Evolutionary conservation across 1,140 invertebrate species (phyloP), one percentile per base, ranked within the genome.

Genomic region (Pararge aegeria): DNA sequence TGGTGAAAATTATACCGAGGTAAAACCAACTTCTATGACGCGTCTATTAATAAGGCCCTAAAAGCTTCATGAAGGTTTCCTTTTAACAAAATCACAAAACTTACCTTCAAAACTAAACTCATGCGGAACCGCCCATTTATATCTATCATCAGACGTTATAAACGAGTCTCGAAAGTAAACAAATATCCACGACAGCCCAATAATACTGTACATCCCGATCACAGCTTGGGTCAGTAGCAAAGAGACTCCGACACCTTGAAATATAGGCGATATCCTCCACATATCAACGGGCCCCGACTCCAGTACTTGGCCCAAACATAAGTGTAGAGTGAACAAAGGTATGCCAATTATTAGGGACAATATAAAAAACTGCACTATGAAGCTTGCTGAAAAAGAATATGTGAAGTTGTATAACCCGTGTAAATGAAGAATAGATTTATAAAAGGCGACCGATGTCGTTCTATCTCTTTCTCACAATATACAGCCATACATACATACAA

Each of bases 261-360:
- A 97, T 58, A 97, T 93, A 0, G 97, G 97, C 42, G 96, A 97
- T 69, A 98, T 97, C 66, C 92, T 94, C 96, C 97, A 98, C 96
- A 98, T 97, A 66, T 97, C 95, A 24, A 98, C 93, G 2, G 95
- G 94, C 0, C 96, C 96, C 0, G 95, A 93, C n/a, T 94, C 93
- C 34, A 97, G 89, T 76, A 96, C 94, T 82, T 97, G 95, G 2
- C 97, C 97, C 34, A 97, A 89, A 61, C 95, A 95, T 78, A 97
- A 92, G 79, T 97, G 95, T 44, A 98, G 92, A 29, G 95, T 96
- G 55, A 97, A 93, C 42, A 98, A 80, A 6, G 97, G 97, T 70
- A 98, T 94, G 42, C 97, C 97, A 75, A 97, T 93, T 29, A 97
- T 73, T 29, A 97, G 75, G 0, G 96, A 96, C 59, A 98, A 90